A percentile compares a stretch with the other conserved stretches of the same genome.
phyloP scores from a whole-genome alignment of 1,140 invertebrate species.

The Drosophila mojavensis region DNA sequence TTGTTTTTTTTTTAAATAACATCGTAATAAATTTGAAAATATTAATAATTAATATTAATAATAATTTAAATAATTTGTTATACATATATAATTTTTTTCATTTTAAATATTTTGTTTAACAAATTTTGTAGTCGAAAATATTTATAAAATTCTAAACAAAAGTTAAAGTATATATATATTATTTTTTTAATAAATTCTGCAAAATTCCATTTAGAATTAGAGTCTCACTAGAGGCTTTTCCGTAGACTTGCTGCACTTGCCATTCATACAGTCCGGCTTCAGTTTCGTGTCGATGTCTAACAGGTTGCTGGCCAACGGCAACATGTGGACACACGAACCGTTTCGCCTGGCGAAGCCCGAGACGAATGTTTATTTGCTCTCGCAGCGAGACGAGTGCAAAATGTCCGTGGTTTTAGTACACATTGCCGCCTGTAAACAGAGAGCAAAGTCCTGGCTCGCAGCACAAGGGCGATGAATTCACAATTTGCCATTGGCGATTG shows the following conservation, averaged over 20 bases:
- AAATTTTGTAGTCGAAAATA: background rate
- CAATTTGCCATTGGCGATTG: constrained; percentile 59
- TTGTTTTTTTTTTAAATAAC: too few species aligned
- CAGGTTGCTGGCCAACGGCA: constrained; percentile 62
- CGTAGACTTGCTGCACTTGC: background rate
- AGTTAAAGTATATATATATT: too few species aligned
- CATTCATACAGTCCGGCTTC: constrained; percentile 1
- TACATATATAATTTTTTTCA: too few species aligned
- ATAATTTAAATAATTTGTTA: too few species aligned
- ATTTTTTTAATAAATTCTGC: too few species aligned
- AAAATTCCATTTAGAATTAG: too few species aligned
- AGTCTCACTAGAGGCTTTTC: background rate
- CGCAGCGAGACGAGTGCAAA: constrained; percentile 20
- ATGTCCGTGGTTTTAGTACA: constrained; percentile 58
- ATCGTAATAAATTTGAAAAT: too few species aligned
- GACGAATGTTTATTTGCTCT: constrained; percentile 2
- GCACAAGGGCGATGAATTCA: constrained; percentile 54
- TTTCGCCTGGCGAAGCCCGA: constrained; percentile 12
- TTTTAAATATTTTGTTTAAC: too few species aligned
- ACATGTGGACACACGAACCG: constrained; percentile 48
- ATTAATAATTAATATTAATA: too few species aligned
- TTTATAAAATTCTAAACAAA: too few species aligned
- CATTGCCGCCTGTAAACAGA: constrained; percentile 75
- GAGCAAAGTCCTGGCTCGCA: constrained; percentile 53
- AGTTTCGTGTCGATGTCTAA: constrained; percentile 41